Conservation (phyloP, 2,888 invertebrate genomes). For the Agriopis aurantiaria region DNA sequence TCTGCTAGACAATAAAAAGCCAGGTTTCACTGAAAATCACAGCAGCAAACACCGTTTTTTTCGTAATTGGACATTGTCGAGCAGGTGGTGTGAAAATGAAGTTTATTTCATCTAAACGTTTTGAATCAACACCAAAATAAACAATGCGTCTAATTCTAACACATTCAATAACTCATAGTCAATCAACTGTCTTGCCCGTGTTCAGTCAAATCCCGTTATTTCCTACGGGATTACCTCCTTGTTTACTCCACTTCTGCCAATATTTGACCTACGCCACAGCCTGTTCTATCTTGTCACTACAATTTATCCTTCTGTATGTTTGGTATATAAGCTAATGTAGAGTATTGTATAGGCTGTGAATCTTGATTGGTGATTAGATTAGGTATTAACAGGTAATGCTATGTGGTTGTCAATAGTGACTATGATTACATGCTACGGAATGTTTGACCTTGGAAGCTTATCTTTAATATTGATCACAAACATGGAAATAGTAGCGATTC, state of each 20-base stretch:
- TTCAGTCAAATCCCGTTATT: constrained; percentile 66
- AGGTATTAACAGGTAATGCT: constrained; percentile 20
- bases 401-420: constrained; percentile 1
- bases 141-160: constrained; percentile 13
- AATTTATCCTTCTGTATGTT: constrained; percentile 19
- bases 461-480: background rate
- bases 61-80: no score
- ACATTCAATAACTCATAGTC: constrained; percentile 53
- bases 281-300: background rate
- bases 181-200: constrained; percentile 57
- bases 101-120: no score
- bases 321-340: background rate
- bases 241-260: constrained; percentile 46
- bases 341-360: constrained; percentile 36
- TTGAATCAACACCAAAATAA: background rate
- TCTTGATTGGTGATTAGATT: constrained; percentile 46
- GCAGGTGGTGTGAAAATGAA: no score
- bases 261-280: constrained; percentile 46
- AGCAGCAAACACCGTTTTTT: no score
- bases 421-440: background rate
- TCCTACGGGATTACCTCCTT: constrained; percentile 63
- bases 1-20: no score
- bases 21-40: no score
- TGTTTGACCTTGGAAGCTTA: background rate
- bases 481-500: no score